phyloP scores from a whole-genome alignment of 1,140 invertebrate genomes.

The Galleria mellonella region DNA sequence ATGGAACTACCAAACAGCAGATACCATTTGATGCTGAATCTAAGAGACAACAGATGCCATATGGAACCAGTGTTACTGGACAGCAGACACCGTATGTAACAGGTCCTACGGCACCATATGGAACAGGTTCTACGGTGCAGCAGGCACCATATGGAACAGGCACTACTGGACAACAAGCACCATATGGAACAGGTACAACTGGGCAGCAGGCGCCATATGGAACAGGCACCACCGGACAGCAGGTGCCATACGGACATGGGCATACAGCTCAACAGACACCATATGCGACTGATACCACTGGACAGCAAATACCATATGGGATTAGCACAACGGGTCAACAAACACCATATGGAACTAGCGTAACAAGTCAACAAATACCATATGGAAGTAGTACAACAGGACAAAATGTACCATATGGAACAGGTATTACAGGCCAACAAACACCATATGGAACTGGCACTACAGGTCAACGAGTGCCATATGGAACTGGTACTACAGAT shows the following conservation, averaged over 20 bases:
- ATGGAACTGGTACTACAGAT: neutral
- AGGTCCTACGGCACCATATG: neutral
- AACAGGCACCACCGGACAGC: neutral
- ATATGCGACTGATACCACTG: neutral
- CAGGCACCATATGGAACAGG: neutral
- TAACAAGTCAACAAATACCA: neutral
- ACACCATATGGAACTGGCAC: neutral
- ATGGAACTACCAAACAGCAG: neutral
- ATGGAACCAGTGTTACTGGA: neutral
- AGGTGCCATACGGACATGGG: neutral
- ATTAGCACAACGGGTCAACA: no score
- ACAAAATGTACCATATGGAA: conserved; percentile 4
- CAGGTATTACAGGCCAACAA: neutral
- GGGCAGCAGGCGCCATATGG: neutral
- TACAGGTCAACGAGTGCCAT: neutral
- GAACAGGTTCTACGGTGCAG: no score
- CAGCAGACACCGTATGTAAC: neutral
- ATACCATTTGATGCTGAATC: neutral
- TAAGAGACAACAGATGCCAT: neutral
- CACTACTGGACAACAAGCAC: neutral
- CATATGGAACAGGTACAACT: neutral
- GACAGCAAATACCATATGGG: neutral
- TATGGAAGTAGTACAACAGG: neutral
- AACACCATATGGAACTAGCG: neutral
- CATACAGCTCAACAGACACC: neutral